Evolutionary conservation across 1,140 invertebrate species (phyloP).

Genomic region (Brachionus koreanus): DNA sequence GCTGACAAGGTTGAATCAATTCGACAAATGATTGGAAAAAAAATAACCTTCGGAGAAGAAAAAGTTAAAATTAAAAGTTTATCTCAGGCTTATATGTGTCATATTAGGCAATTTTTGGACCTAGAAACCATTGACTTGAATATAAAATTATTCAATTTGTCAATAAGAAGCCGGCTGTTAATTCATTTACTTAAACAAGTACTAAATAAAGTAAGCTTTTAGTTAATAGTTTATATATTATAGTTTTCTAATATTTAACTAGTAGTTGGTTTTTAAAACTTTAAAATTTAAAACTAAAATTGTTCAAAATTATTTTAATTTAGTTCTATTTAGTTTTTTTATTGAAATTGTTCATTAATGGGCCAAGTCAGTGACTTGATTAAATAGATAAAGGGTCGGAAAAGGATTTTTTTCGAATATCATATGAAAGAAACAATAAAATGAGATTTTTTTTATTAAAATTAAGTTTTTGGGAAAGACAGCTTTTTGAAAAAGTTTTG

Average conservation of each 20-base stretch:
- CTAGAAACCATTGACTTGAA: neutral
- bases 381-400: no score
- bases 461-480: no score
- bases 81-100: neutral
- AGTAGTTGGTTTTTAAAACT: neutral
- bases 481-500: no score
- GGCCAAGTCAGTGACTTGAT: no score
- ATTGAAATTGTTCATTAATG: no score
- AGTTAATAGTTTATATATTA: no score
- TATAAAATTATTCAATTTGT: conserved; percentile 8
- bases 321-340: no score
- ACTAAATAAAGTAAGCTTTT: neutral
- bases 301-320: no score
- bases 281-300: no score
- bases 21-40: neutral
- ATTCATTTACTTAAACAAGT: neutral
- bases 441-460: no score
- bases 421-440: no score
- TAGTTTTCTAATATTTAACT: neutral
- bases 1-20: neutral
- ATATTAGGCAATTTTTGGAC: neutral
- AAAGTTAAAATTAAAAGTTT: neutral
- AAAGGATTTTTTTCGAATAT: no score
- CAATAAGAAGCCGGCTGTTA: neutral
- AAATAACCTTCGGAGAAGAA: neutral